Evolutionary conservation across 2,888 invertebrate species (phyloP), one percentile per base, ranked within the genome.

Genomic region (Patella ulyssiponensis): DNA sequence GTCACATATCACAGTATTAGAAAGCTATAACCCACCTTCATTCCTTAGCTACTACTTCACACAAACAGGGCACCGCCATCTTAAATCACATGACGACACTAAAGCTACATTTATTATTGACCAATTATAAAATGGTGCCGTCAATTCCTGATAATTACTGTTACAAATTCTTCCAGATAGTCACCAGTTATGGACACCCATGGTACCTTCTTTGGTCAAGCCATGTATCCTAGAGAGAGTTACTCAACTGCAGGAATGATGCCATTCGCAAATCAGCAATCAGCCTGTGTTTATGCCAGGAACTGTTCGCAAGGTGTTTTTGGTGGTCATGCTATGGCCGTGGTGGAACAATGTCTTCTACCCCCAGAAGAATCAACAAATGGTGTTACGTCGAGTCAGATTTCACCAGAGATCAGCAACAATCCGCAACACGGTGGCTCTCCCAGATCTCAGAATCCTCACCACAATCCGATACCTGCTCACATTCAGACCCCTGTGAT

Each of bases 281-380:
- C 85, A 7, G 83, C 87, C 0, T 88, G 87, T 79, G 84, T 85
- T 71, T 87, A 88, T 78, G 86, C 87, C 44, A 79, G 86, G 20
- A 82, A 79, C 71, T 79, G 80, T 4, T 80, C 83, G 17, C 82
- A 79, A 14, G 84, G 83, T n/a, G 82, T 85, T 4, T 86, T 85
- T 73, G 88, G 87, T 12, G 89, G 88, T 44, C 88, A 88, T 64
- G 76, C 87, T 53, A 89, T 89, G 89, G 84, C 88, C 15, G 89
- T 89, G 0, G 88, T 89, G 64, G 89, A 89, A 69, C 86, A 86
- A 70, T 74, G 76, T 53, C 82, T 81, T 9, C 81, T 84, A n/a
- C 84, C 82, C 52, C 76, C 69, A 53, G 44, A 44, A 20, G 81
- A 82, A 54, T 72, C 79, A 54, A 78, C 80, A 53, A 79, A 73